Percentiles rank a stretch among this genome's conserved stretches.
phyloP scores from a whole-genome alignment of 2,113 vertebrate species.

The Percina caprodes region DNA sequence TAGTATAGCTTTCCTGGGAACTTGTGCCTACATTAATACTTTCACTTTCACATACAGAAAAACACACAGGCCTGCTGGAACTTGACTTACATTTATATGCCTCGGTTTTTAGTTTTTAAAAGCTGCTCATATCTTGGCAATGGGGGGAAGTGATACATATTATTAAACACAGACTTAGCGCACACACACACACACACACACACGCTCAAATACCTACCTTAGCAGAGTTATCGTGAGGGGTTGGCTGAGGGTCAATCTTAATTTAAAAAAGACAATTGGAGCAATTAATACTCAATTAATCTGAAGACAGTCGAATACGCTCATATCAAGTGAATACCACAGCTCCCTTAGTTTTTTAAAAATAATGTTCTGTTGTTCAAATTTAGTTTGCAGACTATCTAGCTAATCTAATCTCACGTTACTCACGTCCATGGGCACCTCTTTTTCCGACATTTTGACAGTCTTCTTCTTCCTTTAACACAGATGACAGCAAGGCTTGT shows the following conservation, averaged over 20 bases:
- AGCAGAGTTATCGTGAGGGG: neutral
- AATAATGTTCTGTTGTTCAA: neutral
- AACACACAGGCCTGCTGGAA: neutral
- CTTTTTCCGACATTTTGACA: neutral
- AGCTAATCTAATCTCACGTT: too few relatives aligned
- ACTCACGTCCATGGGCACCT: constrained; percentile 34
- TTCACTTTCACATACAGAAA: constrained; percentile 17
- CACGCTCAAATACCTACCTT: neutral
- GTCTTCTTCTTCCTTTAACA: constrained; percentile 8
- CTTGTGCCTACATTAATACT: neutral
- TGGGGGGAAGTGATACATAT: too few relatives aligned
- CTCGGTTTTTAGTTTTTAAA: neutral
- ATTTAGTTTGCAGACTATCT: neutral
- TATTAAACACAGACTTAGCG: neutral
- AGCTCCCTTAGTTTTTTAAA: neutral
- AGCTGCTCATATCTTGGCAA: neutral
- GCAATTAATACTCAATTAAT: neutral
- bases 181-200: neutral
- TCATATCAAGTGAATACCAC: neutral
- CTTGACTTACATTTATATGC: too few relatives aligned
- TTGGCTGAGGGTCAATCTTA: neutral
- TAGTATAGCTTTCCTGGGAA: neutral
- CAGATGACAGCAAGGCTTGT: neutral
- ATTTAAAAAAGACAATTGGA: neutral
- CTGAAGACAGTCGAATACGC: neutral